Base-by-base conservation (phyloP, 2,797 vertebrate genomes). In the Eutrigla gurnardus region DNA sequence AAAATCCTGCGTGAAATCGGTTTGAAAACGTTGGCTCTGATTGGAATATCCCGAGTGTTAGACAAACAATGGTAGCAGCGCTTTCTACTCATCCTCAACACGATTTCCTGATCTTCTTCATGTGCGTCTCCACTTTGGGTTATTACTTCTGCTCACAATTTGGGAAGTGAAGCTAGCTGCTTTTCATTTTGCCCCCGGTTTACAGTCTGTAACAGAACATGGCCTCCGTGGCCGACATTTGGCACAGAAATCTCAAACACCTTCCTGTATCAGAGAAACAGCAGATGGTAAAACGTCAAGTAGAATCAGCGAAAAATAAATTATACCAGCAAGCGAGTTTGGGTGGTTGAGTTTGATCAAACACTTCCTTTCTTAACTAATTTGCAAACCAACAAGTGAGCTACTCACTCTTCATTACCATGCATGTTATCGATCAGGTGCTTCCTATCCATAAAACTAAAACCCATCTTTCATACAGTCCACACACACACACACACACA, bases 211-310 rank as follows among this genome's bases (percentile, higher is more conserved):
- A 81, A 86, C 52, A 71, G 67, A 64, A 65, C 36, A 47, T 52
- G 50, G 39, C 52, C 25, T 64, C 45, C 64, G 11, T 67, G 69
- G 64, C 58, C 77, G 68, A 80, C 62, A 42, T 90, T 91, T 92
- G 93, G 90, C 91, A 93, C 91, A 73, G 68, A 70, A 55, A 66
- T 61, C 82, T 80, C 65, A 73, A 43, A 77, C 71, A 80, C 46
- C 49, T 81, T 77, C 45, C 55, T 59, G 25, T 37, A 8, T 71
- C 42, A 76, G 73, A 82, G 15, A 76, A 45, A 78, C 62, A 65
- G 62, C 76, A 71, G 75, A 83, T 42, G 70, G 50, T 64, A 15
- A 18, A 39, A 66, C 43, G 60, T 61, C 33, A 80, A 42, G 37
- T 5, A 45, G 32, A 75, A 57, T 60, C 45, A 42, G 33, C 59